These are phyloP conservation scores for Aporophyla lueneburgensis DNA, from an alignment of 2,888 invertebrate species.

Conservation along the genomic window DNA sequence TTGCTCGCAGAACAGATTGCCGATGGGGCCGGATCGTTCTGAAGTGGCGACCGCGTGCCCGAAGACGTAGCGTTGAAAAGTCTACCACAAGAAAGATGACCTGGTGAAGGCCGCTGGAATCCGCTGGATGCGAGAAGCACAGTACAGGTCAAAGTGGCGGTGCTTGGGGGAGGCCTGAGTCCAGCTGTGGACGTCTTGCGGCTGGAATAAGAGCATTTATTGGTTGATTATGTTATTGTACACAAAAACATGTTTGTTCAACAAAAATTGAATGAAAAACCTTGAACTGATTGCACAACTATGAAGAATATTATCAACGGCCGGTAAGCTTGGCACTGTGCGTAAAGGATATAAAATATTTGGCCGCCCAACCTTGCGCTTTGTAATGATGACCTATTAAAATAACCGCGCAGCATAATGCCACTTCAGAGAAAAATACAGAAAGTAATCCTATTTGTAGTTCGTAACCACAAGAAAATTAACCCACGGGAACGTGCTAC, in stretches of 20 bases:
- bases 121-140: too few species aligned
- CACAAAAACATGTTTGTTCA: too few species aligned
- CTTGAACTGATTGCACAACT: neutral
- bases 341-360: conserved; percentile 38
- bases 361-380: conserved; percentile 45
- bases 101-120: too few species aligned
- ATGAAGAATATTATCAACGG: conserved; percentile 1
- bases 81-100: too few species aligned
- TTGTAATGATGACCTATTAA: conserved; percentile 33
- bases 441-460: neutral
- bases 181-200: neutral
- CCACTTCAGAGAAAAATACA: conserved; percentile 1
- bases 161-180: too few species aligned
- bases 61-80: too few species aligned
- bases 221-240: neutral
- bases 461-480: neutral
- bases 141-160: too few species aligned
- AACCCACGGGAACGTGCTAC: too few species aligned
- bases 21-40: too few species aligned
- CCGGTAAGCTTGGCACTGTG: conserved; percentile 48
- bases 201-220: too few species aligned
- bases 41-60: too few species aligned
- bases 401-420: conserved; percentile 9
- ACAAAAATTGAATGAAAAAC: neutral
- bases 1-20: too few species aligned